phyloP scores from a whole-genome alignment of 2,888 invertebrate genomes.

The Aricia artaxerxes region DNA sequence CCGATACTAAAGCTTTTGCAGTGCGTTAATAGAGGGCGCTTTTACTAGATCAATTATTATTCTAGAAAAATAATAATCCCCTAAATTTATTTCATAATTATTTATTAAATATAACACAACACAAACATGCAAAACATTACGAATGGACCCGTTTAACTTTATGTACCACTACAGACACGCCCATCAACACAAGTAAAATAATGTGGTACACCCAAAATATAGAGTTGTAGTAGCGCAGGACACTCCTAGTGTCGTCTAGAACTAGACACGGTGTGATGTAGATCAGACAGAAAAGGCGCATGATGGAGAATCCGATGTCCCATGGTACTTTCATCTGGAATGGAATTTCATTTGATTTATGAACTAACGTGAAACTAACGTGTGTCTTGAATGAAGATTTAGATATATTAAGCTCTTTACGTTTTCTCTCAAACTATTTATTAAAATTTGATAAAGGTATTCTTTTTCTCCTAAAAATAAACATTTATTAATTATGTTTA shows the following conservation, averaged over 20 bases:
- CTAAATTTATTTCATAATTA: background rate
- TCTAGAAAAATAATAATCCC: no score
- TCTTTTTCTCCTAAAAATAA: no score
- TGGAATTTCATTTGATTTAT: background rate
- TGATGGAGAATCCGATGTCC: constrained; percentile 74
- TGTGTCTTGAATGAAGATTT: no score
- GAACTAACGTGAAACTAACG: no score
- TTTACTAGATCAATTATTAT: background rate
- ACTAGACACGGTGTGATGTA: constrained; percentile 68
- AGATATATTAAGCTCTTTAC: no score
- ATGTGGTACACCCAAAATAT: constrained; percentile 69
- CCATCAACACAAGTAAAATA: constrained; percentile 52
- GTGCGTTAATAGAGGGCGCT: background rate
- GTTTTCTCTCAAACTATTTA: no score
- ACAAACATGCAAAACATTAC: constrained; percentile 6
- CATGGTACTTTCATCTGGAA: constrained; percentile 78
- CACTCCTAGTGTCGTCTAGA: constrained; percentile 47
- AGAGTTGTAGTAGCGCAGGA: constrained; percentile 65
- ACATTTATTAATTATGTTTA: no score
- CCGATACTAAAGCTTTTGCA: background rate
- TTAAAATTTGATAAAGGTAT: no score
- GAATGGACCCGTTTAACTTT: constrained; percentile 43
- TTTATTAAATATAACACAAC: background rate
- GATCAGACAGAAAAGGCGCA: constrained; percentile 65
- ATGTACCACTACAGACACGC: constrained; percentile 50